phyloP scores from a whole-genome alignment of 2,888 invertebrate genomes.

The Folsomia manolachei region DNA sequence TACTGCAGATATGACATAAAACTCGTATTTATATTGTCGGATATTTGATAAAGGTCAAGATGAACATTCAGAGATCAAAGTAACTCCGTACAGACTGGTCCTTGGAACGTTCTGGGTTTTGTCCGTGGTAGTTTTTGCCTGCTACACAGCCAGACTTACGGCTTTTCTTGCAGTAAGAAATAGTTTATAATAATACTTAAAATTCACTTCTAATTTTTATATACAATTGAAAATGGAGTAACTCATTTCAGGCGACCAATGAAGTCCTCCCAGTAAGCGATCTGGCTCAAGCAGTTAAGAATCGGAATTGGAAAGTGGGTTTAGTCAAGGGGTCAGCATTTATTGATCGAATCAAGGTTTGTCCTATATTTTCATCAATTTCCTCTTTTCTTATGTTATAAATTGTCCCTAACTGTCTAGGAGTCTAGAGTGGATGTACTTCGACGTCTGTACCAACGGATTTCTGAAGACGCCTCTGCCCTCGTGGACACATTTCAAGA shows the following conservation, averaged over 20 bases:
- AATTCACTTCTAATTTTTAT: too few species aligned
- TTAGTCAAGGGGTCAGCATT: conserved; percentile 43
- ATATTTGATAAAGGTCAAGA: conserved; percentile 32
- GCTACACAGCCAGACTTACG: conserved; percentile 46
- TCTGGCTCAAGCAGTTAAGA: conserved; percentile 40
- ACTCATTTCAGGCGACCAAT: too few species aligned
- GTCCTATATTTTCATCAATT: not conserved
- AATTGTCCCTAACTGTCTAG: conserved; percentile 15
- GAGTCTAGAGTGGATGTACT: conserved; percentile 40
- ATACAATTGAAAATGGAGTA: too few species aligned
- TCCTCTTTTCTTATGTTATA: not conserved
- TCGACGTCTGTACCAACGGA: conserved; percentile 32
- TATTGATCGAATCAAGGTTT: conserved; percentile 45
- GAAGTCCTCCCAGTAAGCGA: conserved; percentile 42
- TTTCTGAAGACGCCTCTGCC: conserved; percentile 36
- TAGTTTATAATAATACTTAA: too few species aligned
- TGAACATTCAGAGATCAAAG: conserved; percentile 38
- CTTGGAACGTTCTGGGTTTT: conserved; percentile 47
- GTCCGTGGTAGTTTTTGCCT: conserved; percentile 42
- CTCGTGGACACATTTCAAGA: conserved; percentile 39
- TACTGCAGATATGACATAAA: not conserved
- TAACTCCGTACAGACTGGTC: conserved; percentile 42
- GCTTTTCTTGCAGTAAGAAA: conserved; percentile 46
- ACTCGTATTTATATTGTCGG: not conserved
- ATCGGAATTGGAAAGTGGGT: conserved; percentile 44